Evolutionary conservation across 1,140 invertebrate genomes (phyloP).

Genomic region (Meloidogyne exigua): DNA sequence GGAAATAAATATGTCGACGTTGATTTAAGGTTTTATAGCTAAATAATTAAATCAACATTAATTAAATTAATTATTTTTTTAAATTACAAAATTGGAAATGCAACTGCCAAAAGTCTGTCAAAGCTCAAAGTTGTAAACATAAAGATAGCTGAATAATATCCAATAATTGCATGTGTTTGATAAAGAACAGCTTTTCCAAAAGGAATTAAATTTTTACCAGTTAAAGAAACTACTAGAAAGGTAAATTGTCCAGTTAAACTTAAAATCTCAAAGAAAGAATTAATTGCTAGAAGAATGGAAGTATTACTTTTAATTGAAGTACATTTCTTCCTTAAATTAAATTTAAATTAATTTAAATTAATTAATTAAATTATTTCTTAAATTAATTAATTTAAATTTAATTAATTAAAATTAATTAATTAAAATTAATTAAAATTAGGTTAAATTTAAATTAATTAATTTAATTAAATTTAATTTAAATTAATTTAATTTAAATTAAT

Average conservation of each 20-base stretch:
- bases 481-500: neutral
- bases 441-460: neutral
- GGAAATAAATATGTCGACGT: neutral
- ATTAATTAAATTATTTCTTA: neutral
- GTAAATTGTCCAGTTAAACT: neutral
- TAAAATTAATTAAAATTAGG: no score
- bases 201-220: neutral
- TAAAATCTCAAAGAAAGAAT: neutral
- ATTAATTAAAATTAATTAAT: no score
- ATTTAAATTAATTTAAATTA: neutral
- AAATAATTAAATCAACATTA: neutral
- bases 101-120: neutral
- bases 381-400: neutral
- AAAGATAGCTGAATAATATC: neutral
- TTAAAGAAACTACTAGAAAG: neutral
- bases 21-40: neutral
- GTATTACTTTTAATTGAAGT: neutral
- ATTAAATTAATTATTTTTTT: no score
- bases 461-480: neutral
- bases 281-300: neutral
- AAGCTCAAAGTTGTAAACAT: neutral
- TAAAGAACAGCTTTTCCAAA: neutral
- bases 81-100: slow-evolving; percentile 7
- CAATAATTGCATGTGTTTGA: neutral
- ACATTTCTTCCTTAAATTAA: neutral